These are phyloP conservation scores for Tipula lateralis DNA, from an alignment of 2,888 invertebrate genomes.

Conservation along the genomic window DNA sequence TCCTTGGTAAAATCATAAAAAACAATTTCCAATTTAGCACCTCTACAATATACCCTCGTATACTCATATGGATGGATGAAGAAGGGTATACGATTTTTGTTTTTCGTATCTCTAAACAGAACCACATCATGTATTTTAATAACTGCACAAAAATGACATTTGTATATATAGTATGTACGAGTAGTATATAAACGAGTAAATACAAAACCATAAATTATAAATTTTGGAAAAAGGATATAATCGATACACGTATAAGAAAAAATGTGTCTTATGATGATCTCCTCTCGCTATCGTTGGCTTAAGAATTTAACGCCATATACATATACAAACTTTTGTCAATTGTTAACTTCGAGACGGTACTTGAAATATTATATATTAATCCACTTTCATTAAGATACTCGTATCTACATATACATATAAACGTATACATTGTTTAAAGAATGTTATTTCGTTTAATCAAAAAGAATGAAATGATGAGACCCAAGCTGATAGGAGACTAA, in stretches of 20 bases:
- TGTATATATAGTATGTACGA: background rate
- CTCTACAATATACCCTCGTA: background rate
- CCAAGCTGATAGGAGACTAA: constrained; percentile 14
- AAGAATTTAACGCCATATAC: background rate
- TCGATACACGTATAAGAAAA: background rate
- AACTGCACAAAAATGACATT: background rate
- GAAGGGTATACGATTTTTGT: background rate
- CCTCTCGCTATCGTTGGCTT: background rate
- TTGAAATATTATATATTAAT: background rate
- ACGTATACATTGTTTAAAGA: background rate
- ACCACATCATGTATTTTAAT: background rate
- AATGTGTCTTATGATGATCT: background rate
- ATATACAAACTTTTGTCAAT: background rate
- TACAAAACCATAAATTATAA: background rate
- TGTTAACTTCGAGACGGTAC: background rate
- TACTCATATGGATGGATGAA: background rate
- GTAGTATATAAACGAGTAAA: background rate
- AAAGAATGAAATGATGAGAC: background rate
- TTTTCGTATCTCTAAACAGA: background rate
- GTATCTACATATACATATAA: background rate
- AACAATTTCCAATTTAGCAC: constrained; percentile 4
- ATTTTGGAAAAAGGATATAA: background rate
- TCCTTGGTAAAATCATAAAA: background rate
- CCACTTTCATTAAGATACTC: constrained; percentile 4
- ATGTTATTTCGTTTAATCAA: background rate